A percentile compares a stretch with the other conserved stretches of the same genome.
Evolutionary conservation across 2,113 vertebrate genomes (phyloP).

Genomic region (Myrmecobius fasciatus): DNA sequence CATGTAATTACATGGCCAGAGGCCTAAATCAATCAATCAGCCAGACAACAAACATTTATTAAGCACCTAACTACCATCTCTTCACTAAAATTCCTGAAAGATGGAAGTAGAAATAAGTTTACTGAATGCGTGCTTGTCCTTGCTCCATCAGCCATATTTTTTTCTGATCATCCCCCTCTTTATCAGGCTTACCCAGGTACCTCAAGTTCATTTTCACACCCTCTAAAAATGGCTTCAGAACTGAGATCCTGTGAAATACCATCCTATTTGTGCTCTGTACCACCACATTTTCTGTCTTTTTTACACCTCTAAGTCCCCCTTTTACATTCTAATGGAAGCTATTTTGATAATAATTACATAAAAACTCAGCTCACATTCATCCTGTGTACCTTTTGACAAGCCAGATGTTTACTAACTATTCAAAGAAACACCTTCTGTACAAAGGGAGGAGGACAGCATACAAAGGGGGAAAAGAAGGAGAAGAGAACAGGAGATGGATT

Average conservation of each 20-base stretch:
- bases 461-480: conserved; percentile 22
- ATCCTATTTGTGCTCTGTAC: background rate
- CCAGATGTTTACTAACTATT: background rate
- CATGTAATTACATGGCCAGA: background rate
- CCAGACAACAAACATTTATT: conserved; percentile 22
- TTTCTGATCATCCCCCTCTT: background rate
- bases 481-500: conserved; percentile 2
- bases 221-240: background rate
- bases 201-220: background rate
- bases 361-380: conserved; percentile 2
- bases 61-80: background rate
- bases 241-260: conserved; percentile 7
- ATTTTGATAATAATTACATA: background rate
- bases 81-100: background rate
- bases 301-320: conserved; percentile 1
- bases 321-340: conserved; percentile 10
- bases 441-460: background rate
- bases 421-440: background rate
- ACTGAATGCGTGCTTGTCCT: conserved; percentile 12
- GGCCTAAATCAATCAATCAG: background rate
- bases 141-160: conserved; percentile 14
- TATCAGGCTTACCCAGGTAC: background rate
- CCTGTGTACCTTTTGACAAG: background rate
- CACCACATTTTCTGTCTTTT: background rate
- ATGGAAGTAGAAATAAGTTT: conserved; percentile 11